phyloP scores from a whole-genome alignment of 2,113 vertebrate genomes.

The Thalassoma bifasciatum region DNA sequence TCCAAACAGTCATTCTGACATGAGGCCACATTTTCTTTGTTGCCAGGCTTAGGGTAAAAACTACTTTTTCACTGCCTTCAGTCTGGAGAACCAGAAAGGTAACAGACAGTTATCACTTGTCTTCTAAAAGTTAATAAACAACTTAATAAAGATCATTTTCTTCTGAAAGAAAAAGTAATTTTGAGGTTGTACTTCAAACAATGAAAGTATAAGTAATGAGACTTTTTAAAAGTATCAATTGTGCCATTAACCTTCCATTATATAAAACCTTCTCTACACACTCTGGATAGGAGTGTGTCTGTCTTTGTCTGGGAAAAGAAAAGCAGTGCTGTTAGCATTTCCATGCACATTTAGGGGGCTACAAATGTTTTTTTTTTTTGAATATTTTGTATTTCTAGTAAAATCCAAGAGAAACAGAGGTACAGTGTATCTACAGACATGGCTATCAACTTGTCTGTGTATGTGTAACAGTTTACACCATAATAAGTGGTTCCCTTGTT shows the following conservation, averaged over 20 bases:
- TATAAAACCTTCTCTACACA: conserved; percentile 33
- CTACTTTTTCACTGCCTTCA: conserved; percentile 6
- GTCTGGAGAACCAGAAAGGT: conserved; percentile 20
- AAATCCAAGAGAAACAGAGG: conserved; percentile 17
- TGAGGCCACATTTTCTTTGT: conserved; percentile 54
- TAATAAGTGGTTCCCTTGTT: conserved; percentile 8
- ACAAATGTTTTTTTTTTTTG: conserved; percentile 15
- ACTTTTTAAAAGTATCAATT: conserved; percentile 53
- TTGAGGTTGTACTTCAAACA: conserved; percentile 52
- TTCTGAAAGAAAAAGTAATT: conserved; percentile 37
- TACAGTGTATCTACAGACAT: conserved; percentile 24
- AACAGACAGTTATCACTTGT: not conserved
- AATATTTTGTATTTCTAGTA: conserved; percentile 21
- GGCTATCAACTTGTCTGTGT: conserved; percentile 11
- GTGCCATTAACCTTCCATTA: conserved; percentile 6
- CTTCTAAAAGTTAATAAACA: conserved; percentile 30
- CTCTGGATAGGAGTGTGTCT: not conserved
- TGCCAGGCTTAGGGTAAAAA: conserved; percentile 59
- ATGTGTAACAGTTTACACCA: conserved; percentile 3
- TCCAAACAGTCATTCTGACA: conserved; percentile 27
- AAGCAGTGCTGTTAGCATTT: conserved; percentile 24
- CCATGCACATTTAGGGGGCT: conserved; percentile 25
- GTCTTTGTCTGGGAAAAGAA: not conserved
- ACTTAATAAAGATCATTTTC: conserved; percentile 28
- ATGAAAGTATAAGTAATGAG: conserved; percentile 45